Conservation (phyloP, 2,888 invertebrate genomes). For the Neoitamus cyanurus region DNA sequence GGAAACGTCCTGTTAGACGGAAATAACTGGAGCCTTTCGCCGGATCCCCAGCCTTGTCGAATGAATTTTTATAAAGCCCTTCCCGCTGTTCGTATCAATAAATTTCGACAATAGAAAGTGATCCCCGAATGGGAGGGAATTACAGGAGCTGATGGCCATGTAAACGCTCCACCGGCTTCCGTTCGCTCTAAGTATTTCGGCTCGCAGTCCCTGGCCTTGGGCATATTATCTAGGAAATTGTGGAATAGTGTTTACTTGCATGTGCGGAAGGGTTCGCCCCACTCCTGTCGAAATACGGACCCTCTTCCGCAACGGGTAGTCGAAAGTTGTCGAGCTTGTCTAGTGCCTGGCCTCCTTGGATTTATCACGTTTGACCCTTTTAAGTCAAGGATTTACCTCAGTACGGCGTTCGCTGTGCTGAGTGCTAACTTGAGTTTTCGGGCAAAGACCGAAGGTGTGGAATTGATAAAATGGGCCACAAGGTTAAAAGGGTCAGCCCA, state of each 20-base stretch:
- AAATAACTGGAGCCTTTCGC: background rate
- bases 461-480: constrained; percentile 10
- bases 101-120: constrained; percentile 42
- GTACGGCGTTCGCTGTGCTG: background rate
- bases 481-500: constrained; percentile 20
- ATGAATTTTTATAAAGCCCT: constrained; percentile 42
- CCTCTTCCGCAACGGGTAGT: background rate
- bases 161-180: constrained; percentile 3
- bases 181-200: background rate
- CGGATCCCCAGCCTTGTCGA: constrained; percentile 15
- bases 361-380: constrained; percentile 44
- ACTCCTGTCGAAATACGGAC: background rate
- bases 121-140: constrained; percentile 21
- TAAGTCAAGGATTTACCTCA: constrained; percentile 37
- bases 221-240: constrained; percentile 17
- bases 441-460: background rate
- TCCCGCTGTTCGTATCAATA: constrained; percentile 36
- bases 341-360: constrained; percentile 23
- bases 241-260: constrained; percentile 27
- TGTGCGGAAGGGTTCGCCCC: background rate
- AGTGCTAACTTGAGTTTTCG: constrained; percentile 26
- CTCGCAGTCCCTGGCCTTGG: background rate
- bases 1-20: background rate
- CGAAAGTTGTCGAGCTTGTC: constrained; percentile 13
- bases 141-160: constrained; percentile 31